Base-by-base conservation (phyloP, 2,888 invertebrate genomes). In the Lochmaea crataegi region DNA sequence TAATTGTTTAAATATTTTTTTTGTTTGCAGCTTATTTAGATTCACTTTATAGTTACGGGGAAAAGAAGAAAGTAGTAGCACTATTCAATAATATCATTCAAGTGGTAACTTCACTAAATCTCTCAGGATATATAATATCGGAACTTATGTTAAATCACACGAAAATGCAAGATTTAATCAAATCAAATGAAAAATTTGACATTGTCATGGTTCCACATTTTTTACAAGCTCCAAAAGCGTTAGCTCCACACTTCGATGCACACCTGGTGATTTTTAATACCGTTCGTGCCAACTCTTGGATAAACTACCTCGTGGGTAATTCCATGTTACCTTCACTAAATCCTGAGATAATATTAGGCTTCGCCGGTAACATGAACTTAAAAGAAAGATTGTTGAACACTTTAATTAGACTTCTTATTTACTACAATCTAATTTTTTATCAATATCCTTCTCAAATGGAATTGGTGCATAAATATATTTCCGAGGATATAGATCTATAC, bases 371-470 rank as follows among this genome's bases (percentile, higher is more conserved):
- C 64, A 88, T 89, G 82, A 88, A 84, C 41, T 90, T 92, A 75
- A 83, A 84, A 80, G 87, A 89, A 77, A 83, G 92, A 76, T 60
- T 90, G 0, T 82, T 85, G 26, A 92, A 91, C 79, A 84, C 88
- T 0, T 86, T 85, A 3, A 78, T 81, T 0, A 84, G 84, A 0
- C 58, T 86, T 1, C 83, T 83, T 45, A 83, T 73, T 45, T 61
- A 60, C 16, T 41, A 77, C 12, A 78, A 76, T 16, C 65, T 65
- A 6, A 60, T 87, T n/a, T 53, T 75, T 16, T 64, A 76, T 1
- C 60, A 38, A 1, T 70, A 75, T 16, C 80, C 81, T 0, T 22
- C 76, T 45, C 83, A 84, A 14, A 75, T 82, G 38, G 68, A 76
- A 57, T 58, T 82, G 5, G 6, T 83, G 7, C 76, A 79, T 11